Conservation (phyloP, 2,888 invertebrate genomes). For the Anagyrus pseudococci region DNA sequence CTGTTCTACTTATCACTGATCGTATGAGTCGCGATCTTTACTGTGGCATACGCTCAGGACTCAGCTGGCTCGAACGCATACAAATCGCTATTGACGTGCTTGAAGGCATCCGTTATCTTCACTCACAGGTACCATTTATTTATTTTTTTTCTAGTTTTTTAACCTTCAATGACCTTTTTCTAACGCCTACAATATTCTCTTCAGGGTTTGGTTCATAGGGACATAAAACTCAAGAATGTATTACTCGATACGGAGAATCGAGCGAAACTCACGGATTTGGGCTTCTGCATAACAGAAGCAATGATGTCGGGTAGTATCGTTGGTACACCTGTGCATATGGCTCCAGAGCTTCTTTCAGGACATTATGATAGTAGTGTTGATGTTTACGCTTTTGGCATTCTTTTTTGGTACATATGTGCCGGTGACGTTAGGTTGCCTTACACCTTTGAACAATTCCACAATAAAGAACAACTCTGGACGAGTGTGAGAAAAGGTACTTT, state of each 20-base stretch:
- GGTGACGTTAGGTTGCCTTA: slow-evolving; percentile 80
- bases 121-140: slow-evolving; percentile 69
- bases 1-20: slow-evolving; percentile 83
- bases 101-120: slow-evolving; percentile 86
- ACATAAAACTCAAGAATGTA: slow-evolving; percentile 90
- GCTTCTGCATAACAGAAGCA: slow-evolving; percentile 89
- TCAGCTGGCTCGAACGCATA: slow-evolving; percentile 70
- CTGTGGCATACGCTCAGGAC: slow-evolving; percentile 74
- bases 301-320: slow-evolving; percentile 91
- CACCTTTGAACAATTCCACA: slow-evolving; percentile 82
- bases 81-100: slow-evolving; percentile 83
- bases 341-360: slow-evolving; percentile 83
- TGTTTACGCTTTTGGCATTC: slow-evolving; percentile 87
- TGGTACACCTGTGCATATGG: slow-evolving; percentile 91
- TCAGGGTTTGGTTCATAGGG: slow-evolving; percentile 81
- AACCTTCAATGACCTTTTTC: too few species aligned
- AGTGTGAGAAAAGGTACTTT: slow-evolving; percentile 78
- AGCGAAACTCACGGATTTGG: slow-evolving; percentile 85
- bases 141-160: neutral
- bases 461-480: slow-evolving; percentile 86
- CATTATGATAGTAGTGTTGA: slow-evolving; percentile 85
- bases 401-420: slow-evolving; percentile 91
- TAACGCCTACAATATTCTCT: neutral
- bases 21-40: slow-evolving; percentile 79
- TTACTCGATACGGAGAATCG: slow-evolving; percentile 76